Base-by-base conservation (phyloP, 2,113 vertebrate species). In the Neogobius melanostomus region DNA sequence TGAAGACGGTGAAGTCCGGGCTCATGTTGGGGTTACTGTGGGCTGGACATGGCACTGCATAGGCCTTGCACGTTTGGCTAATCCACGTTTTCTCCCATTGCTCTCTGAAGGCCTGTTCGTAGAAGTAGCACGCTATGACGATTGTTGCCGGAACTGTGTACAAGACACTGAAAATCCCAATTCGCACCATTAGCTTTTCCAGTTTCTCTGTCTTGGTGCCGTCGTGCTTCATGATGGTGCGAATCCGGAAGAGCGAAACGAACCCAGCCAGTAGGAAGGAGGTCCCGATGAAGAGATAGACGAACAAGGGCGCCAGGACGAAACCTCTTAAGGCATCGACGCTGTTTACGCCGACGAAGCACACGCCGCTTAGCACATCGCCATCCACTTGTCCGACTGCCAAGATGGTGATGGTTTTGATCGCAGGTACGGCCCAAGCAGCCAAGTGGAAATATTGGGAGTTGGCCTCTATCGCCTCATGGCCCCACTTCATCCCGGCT, bases 171-270 rank as follows among this genome's bases (percentile, higher is more conserved):
- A 98, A 98, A 80, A 98, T 95, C 7, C 97, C 97, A 6, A 98
- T 98, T 44, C 97, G 92, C 77, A 96, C 97, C 97, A 98, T 98
- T 54, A 98, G 94, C 86, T 96, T 97, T 91, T 98, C 97, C 83
- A 98, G 93, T 88, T 98, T 98, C 87, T 98, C 97, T 0, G 96
- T 98, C 90, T 98, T 98, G 87, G 96, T 98, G 84, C 97, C 97
- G 0, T 97, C 96, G 0, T 98, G 97, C 86, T 98, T 98, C 97
- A 98, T 98, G 89, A 98, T 97, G 89, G 97, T 98, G 63, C 97
- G 91, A 79, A 98, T 98, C 71, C 97, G 94, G 82, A 98, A 98
- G 76, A 98, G 95, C 0, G 97, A 98, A 86, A 98, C 97, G 1
- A 98, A 98, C 53, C 97, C 97, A 0, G 97, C 97, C 86, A 98